phyloP scores from a whole-genome alignment of 2,797 vertebrate genomes.

The Choloepus didactylus region DNA sequence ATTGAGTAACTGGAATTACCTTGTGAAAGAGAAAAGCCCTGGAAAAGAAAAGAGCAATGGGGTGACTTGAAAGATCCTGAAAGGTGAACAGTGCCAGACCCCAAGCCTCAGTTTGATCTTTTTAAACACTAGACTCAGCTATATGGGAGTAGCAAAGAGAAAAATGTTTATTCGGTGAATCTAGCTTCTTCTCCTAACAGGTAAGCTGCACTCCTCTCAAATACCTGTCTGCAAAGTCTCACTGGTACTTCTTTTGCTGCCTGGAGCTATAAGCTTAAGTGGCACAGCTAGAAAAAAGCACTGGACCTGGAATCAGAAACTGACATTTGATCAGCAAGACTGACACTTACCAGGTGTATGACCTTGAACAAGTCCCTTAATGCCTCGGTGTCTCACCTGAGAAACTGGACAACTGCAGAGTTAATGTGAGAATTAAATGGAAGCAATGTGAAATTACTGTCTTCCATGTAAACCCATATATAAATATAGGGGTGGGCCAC shows the following conservation, averaged over 20 bases:
- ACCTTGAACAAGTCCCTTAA: background rate
- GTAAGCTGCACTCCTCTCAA: background rate
- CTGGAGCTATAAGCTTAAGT: background rate
- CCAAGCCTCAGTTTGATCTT: background rate
- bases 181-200: background rate
- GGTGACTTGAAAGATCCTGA: background rate
- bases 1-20: background rate
- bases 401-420: background rate
- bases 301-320: background rate
- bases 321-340: background rate
- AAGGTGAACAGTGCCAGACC: background rate
- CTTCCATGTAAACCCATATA: background rate
- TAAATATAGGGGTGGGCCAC: background rate
- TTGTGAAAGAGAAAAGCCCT: background rate
- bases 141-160: background rate
- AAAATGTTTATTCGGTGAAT: background rate
- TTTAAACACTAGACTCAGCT: background rate
- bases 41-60: background rate
- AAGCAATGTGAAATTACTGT: background rate
- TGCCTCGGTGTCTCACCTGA: background rate
- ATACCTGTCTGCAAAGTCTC: background rate
- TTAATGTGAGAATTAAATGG: background rate
- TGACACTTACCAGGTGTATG: background rate
- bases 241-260: background rate
- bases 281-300: background rate